Evolutionary conservation across 2,113 vertebrate species (phyloP), one percentile per base, ranked within the genome.

Genomic region (Thamnophis sirtalis): DNA sequence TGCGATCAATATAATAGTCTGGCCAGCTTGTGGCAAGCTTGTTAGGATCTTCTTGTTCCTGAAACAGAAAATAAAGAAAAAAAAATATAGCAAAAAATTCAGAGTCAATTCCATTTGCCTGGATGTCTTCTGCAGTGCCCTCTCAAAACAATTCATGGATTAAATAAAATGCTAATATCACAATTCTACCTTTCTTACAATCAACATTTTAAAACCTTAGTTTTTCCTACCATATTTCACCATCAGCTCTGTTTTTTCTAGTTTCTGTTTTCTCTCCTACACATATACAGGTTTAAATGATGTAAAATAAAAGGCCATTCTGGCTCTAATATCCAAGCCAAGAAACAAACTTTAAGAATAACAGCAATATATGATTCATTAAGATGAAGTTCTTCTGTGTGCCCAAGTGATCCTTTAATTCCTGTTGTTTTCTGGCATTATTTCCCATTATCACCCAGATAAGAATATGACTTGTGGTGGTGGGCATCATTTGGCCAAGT

Each of bases 31-130:
- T 99, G 22, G 99, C 99, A 96, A 99, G 97, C 89, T 99, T 99
- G 97, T 99, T 99, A 94, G 99, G 99, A 95, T 99, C 99, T 96
- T 99, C 99, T 96, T 99, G 99, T 92, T 99, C 99, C 99, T 99
- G 96, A 94, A 97, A 97, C 1, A 92, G 28, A 95, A 94, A 53
- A 95, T 93, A 93, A 92, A 94, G 87, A 19, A 92, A 86, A n/a
- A n/a, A 1, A 96, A 95, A 96, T 8, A 53, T 56, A 84, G 86
- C 3, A 10, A 38, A 9, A 2, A 9, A 93, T 89, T 51, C 91
- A 4, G 90, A 93, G 90, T 5, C 9, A 1, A 17, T 84, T 80
- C 73, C 24, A 86, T 86, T 38, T 48, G 9, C 5, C 73, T 73
- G 86, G 48, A 91, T 87, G 17, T 87, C 93, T 55, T 38, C 89